These are phyloP conservation scores for Podabrus alpinus DNA, from an alignment of 2,888 invertebrate species.

Conservation along the genomic window DNA sequence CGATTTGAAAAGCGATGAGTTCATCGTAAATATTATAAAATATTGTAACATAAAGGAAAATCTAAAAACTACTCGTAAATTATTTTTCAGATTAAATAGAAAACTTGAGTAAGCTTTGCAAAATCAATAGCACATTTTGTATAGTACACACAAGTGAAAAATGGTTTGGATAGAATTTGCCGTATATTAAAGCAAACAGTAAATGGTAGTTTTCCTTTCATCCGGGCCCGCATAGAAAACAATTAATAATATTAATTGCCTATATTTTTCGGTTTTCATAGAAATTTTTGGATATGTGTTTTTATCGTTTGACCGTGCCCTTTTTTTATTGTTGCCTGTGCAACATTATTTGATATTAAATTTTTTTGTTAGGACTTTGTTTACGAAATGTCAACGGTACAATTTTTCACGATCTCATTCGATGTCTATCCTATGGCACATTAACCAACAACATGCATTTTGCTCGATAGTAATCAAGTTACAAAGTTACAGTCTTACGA, in stretches of 20 bases:
- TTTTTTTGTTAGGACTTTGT: constrained; percentile 13
- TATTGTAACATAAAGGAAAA: background rate
- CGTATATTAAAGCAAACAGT: constrained; percentile 29
- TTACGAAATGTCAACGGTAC: constrained; percentile 12
- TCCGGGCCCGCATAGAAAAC: constrained; percentile 38
- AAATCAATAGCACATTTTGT: constrained; percentile 21
- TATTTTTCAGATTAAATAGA: background rate
- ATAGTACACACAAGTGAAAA: constrained; percentile 22
- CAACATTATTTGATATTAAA: constrained; percentile 33
- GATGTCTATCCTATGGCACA: constrained; percentile 10
- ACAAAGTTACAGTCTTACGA: constrained; percentile 33
- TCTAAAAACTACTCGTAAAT: constrained; percentile 3
- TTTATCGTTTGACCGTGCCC: constrained; percentile 15
- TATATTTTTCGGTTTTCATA: constrained; percentile 40
- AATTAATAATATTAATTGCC: constrained; percentile 46
- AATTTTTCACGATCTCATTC: constrained; percentile 19
- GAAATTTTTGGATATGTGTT: constrained; percentile 34
- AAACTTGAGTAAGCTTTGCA: background rate
- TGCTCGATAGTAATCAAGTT: constrained; percentile 31
- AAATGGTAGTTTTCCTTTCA: constrained; percentile 38
- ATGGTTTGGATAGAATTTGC: constrained; percentile 19
- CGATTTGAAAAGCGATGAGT: background rate
- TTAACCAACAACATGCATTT: constrained; percentile 13
- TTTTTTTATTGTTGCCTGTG: constrained; percentile 30
- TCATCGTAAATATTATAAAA: background rate